Evolutionary conservation across 2,888 invertebrate genomes (phyloP).

Genomic region (Caenorhabditis sp.): DNA sequence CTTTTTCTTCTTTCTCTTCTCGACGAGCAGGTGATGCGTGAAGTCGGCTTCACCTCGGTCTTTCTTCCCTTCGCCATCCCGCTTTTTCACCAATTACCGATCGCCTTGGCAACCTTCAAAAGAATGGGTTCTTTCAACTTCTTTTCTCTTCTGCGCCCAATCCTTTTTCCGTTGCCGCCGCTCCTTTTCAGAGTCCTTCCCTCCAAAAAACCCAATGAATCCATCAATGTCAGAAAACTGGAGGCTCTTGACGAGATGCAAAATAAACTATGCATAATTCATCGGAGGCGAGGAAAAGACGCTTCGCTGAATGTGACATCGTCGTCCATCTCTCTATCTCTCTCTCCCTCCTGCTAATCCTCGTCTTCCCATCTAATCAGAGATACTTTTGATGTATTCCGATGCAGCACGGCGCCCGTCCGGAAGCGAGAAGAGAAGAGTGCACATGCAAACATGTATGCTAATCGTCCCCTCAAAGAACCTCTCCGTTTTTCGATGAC

Average conservation of each 20-base stretch:
- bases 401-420: slow-evolving; percentile 30
- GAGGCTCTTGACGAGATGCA: slow-evolving; percentile 10
- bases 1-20: slow-evolving; percentile 1
- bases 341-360: too few species aligned
- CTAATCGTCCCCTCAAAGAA: slow-evolving; percentile 28
- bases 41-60: slow-evolving; percentile 24
- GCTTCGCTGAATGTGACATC: slow-evolving; percentile 5
- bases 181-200: not conserved
- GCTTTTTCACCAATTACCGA: slow-evolving; percentile 35
- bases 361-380: slow-evolving; percentile 28
- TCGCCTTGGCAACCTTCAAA: slow-evolving; percentile 24
- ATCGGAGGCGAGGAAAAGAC: slow-evolving; percentile 31
- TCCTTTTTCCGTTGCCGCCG: not conserved
- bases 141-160: slow-evolving; percentile 4
- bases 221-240: slow-evolving; percentile 42
- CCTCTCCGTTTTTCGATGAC: slow-evolving; percentile 8
- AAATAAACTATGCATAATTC: slow-evolving; percentile 57
- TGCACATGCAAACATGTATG: slow-evolving; percentile 30
- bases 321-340: slow-evolving; percentile 1
- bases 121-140: slow-evolving; percentile 31
- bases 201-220: slow-evolving; percentile 32
- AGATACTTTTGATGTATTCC: slow-evolving; percentile 37
- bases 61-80: not conserved
- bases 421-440: slow-evolving; percentile 10
- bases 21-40: slow-evolving; percentile 56